Evolutionary conservation across 2,797 vertebrate species (phyloP).

Genomic region (Channallabes apus): DNA sequence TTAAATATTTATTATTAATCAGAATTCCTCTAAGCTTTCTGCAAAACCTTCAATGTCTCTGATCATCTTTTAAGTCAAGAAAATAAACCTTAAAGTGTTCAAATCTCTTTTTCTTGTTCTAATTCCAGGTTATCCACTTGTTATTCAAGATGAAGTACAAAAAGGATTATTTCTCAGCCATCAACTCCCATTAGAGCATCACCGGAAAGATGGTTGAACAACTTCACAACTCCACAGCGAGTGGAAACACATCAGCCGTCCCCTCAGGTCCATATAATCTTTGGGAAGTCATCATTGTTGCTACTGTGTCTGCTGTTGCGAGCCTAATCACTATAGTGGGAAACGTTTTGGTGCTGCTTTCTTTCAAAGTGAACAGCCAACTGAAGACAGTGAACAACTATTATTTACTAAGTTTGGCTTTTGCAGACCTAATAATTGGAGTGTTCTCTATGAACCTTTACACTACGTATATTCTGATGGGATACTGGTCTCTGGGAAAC

Average conservation of each 20-base stretch:
- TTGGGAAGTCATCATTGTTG: constrained; percentile 91
- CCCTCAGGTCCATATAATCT: constrained; percentile 75
- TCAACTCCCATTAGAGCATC: constrained; percentile 40
- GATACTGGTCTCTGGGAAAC: constrained; percentile 92
- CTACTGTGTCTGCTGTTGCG: constrained; percentile 87
- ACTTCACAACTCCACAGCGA: constrained; percentile 73
- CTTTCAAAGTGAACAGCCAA: constrained; percentile 97
- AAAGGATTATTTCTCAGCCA: constrained; percentile 30
- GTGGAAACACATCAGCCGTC: constrained; percentile 72
- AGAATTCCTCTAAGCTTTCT: background rate
- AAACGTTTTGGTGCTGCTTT: constrained; percentile 92
- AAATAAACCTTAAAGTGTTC: no score
- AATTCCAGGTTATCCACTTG: constrained; percentile 59
- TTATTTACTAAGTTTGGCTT: constrained; percentile 94
- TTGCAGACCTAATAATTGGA: constrained; percentile 96
- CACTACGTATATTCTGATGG: constrained; percentile 95
- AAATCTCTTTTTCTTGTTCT: constrained; percentile 46
- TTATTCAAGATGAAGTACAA: constrained; percentile 57
- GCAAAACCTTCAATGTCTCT: background rate
- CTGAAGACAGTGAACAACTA: constrained; percentile 99
- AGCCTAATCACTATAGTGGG: constrained; percentile 93
- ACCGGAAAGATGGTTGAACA: constrained; percentile 77
- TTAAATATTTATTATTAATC: no score
- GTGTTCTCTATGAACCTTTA: constrained; percentile 97
- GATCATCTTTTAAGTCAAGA: background rate